phyloP scores from a whole-genome alignment of 2,888 invertebrate species.

The Cephus pygmeus region DNA sequence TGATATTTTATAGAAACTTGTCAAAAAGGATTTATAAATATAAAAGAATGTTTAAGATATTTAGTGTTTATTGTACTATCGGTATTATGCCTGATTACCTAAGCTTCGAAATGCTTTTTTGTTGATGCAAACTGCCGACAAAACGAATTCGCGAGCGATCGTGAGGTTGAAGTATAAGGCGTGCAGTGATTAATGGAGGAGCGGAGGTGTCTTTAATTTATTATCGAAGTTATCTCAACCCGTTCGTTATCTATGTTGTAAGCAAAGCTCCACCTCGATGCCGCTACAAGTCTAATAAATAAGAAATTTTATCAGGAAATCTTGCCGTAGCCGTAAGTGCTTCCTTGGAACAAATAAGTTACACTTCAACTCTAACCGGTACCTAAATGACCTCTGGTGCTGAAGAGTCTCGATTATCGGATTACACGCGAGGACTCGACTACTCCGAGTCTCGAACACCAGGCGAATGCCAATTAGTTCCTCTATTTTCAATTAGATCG shows the following conservation, averaged over 20 bases:
- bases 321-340: background rate
- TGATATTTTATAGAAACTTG: background rate
- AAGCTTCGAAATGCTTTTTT: background rate
- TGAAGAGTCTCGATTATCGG: background rate
- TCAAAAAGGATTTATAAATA: too few relatives aligned
- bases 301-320: background rate
- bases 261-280: background rate
- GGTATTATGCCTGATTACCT: background rate
- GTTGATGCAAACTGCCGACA: background rate
- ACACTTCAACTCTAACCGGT: background rate
- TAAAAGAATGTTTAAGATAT: background rate
- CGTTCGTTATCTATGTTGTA: background rate
- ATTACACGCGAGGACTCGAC: background rate
- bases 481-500: background rate
- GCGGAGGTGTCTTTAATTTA: background rate
- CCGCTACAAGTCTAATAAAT: background rate
- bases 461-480: background rate
- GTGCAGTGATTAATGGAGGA: background rate
- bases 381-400: background rate
- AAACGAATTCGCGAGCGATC: background rate
- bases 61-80: background rate
- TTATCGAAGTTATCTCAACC: background rate
- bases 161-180: background rate
- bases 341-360: background rate
- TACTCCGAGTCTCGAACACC: background rate